Evolutionary conservation across 1,140 invertebrate species (phyloP), one percentile per base, ranked within the genome.

Genomic region (Acromyrmex charruanus): DNA sequence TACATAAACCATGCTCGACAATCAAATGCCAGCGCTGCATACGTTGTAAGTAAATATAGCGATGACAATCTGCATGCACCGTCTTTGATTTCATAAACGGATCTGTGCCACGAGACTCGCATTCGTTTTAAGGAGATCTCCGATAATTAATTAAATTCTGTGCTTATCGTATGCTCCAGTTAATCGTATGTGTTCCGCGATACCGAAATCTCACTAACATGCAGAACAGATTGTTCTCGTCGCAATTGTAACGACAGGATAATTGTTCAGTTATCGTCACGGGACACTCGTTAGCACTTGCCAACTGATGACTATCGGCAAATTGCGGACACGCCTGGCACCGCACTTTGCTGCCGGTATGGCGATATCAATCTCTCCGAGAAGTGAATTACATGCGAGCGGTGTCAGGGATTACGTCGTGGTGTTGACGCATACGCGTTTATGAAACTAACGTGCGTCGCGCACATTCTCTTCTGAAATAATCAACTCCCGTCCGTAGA

Each of bases 31-130:
- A 14, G 25, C n/a, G 53, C 14, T 66, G 80, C 44, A 51, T 58
- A 77, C 31, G 44, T 21, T 25, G 14, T 44, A 87, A 63, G 66
- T 87, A 87, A 87, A 87, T 87, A 87, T 87, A 87, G 79, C 86
- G 86, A 86, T 87, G 81, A 86, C 81, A 87, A 87, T 87, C 12
- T 31, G 21, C 44, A 16, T 65, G 12, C 12, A 4, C 16, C 61
- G 77, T 79, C 21, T 66, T 66, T 16, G 25, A 39, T 79, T 44
- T 66, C 18, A 68, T 51, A 77, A 65, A 18, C 14, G 10, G 7
- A 79, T 79, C 39, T 21, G 18, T 59, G 12, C 6, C 39, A 9
- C 4, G 39, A 31, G n/a, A 35, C 10, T 25, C 61, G 18, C 2
- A 44, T 44, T 49, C 3, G 25, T 44, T 65, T 16, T 6, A 14